Evolutionary conservation across 2,113 vertebrate genomes (phyloP).

Genomic region (Chaenogobius annularis): DNA sequence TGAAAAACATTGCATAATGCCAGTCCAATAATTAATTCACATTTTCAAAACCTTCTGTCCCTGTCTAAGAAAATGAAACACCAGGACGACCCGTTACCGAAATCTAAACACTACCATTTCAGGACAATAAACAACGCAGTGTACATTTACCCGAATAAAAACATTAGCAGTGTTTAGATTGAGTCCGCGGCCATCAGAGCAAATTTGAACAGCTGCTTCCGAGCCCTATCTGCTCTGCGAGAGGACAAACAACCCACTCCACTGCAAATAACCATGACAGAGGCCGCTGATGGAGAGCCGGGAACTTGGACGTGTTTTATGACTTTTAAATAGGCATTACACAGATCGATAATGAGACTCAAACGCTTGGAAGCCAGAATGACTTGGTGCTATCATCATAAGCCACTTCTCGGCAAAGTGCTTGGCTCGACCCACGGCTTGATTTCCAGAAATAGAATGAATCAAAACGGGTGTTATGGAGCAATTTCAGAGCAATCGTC

Average conservation of each 20-base stretch:
- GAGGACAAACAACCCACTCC: constrained; percentile 44
- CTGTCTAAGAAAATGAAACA: not conserved
- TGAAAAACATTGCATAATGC: not conserved
- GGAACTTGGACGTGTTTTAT: not conserved
- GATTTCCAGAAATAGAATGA: constrained; percentile 22
- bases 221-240: constrained; percentile 31
- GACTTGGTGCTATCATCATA: not conserved
- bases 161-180: constrained; percentile 42
- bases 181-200: constrained; percentile 42
- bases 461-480: constrained; percentile 1
- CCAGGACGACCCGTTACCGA: not conserved
- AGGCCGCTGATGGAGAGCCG: not conserved
- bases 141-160: constrained; percentile 39
- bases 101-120: constrained; percentile 6
- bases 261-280: constrained; percentile 32
- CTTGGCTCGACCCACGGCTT: constrained; percentile 3
- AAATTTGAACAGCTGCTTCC: constrained; percentile 66
- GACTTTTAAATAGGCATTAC: constrained; percentile 10
- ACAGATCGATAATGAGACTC: constrained; percentile 3
- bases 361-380: not conserved
- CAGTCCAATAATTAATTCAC: not conserved
- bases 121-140: constrained; percentile 19
- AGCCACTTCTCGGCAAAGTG: not conserved
- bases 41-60: not conserved
- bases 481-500: constrained; percentile 13